Evolutionary conservation across 2,888 invertebrate genomes (phyloP).

Genomic region (Melieria picta): DNA sequence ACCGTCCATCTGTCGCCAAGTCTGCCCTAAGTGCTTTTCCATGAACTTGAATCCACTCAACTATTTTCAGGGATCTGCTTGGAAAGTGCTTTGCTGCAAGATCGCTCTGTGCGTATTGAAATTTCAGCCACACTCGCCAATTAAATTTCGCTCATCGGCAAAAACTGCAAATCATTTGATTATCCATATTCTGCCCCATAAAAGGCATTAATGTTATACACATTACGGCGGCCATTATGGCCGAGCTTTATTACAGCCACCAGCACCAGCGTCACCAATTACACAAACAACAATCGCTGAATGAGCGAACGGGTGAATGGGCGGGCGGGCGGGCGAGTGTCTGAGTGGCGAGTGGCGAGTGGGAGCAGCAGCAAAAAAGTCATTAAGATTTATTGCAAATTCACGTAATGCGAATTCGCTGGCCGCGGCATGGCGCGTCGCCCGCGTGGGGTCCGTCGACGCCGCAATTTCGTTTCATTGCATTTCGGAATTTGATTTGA

Average conservation of each 20-base stretch:
- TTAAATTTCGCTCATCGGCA: too few relatives aligned
- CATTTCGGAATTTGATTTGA: constrained; percentile 36
- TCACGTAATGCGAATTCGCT: constrained; percentile 30
- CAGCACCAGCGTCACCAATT: neutral
- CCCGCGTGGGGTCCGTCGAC: too few relatives aligned
- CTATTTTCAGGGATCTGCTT: too few relatives aligned
- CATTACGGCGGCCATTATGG: neutral
- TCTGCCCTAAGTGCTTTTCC: too few relatives aligned
- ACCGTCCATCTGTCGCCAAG: too few relatives aligned
- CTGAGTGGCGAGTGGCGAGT: neutral
- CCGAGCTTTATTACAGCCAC: neutral
- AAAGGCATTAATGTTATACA: too few relatives aligned
- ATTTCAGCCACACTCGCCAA: too few relatives aligned
- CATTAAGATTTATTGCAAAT: constrained; percentile 38
- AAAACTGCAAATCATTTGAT: too few relatives aligned
- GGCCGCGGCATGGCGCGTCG: neutral
- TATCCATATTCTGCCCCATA: too few relatives aligned
- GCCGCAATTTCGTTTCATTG: constrained; percentile 26
- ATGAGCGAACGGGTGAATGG: neutral
- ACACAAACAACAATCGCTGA: neutral
- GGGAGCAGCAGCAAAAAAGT: constrained; percentile 16
- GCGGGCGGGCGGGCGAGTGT: neutral
- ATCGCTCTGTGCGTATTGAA: too few relatives aligned
- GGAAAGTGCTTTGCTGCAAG: too few relatives aligned
- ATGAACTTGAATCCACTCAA: too few relatives aligned